A percentile compares a stretch with the other conserved stretches of the same genome.
phyloP scores from a whole-genome alignment of 2,797 vertebrate species.

The Emydoidea blandingii region DNA sequence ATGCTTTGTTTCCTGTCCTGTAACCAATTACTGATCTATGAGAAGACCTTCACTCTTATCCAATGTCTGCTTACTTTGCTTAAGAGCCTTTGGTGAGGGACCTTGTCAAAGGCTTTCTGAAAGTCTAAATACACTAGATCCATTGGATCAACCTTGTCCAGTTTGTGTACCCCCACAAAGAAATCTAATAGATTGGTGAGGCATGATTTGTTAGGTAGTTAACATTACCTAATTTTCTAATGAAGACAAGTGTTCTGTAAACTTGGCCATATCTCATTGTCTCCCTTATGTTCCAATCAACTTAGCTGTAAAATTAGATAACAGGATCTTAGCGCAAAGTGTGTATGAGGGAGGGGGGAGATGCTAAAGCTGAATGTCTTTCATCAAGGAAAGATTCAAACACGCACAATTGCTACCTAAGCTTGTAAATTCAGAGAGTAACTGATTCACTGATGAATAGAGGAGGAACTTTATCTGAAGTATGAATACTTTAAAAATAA shows the following conservation, averaged over 20 bases:
- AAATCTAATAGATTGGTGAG: too few species aligned
- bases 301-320: too few species aligned
- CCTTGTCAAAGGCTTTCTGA: too few species aligned
- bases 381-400: not conserved
- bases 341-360: not conserved
- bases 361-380: not conserved
- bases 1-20: too few species aligned
- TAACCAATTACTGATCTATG: too few species aligned
- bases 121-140: too few species aligned
- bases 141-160: too few species aligned
- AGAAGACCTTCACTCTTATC: too few species aligned
- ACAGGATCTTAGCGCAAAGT: not conserved
- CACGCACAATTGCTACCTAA: conserved; percentile 55
- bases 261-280: not conserved
- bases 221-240: not conserved
- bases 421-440: conserved; percentile 57
- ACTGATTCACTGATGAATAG: conserved; percentile 51
- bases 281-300: not conserved
- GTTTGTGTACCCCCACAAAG: too few species aligned
- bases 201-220: not conserved
- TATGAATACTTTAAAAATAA: conserved; percentile 51
- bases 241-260: not conserved
- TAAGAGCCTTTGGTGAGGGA: too few species aligned
- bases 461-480: conserved; percentile 57
- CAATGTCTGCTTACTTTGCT: too few species aligned